phyloP scores from a whole-genome alignment of 2,888 invertebrate species.

The Cryptosula pallasiana region DNA sequence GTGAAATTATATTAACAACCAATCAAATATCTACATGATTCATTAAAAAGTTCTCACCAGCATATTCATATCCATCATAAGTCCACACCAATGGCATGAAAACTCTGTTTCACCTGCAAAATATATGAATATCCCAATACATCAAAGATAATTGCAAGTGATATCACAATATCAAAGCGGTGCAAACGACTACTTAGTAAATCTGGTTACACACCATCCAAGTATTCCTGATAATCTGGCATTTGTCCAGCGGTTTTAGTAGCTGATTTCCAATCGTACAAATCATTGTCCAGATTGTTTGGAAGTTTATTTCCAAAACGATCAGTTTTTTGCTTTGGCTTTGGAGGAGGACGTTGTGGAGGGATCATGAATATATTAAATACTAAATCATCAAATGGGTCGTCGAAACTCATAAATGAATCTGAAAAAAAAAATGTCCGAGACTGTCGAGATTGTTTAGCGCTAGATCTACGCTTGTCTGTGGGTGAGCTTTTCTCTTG shows the following conservation, averaged over 20 bases:
- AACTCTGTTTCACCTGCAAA: slow-evolving; percentile 22
- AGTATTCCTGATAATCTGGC: slow-evolving; percentile 20
- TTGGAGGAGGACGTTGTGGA: neutral
- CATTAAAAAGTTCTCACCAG: slow-evolving; percentile 11
- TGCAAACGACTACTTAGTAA: too few relatives aligned
- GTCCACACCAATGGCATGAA: slow-evolving; percentile 20
- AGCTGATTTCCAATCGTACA: slow-evolving; percentile 24
- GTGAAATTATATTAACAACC: too few relatives aligned
- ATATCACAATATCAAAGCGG: too few relatives aligned
- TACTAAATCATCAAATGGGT: slow-evolving; percentile 16
- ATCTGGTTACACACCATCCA: slow-evolving; percentile 8
- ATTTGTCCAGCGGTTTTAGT: neutral
- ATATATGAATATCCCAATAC: too few relatives aligned
- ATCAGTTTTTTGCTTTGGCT: slow-evolving; percentile 1
- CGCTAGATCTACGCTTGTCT: neutral
- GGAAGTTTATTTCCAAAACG: slow-evolving; percentile 23
- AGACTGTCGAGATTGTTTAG: neutral
- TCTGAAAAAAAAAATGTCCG: neutral
- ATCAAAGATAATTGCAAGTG: too few relatives aligned
- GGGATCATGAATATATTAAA: slow-evolving; percentile 22
- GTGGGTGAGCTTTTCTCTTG: neutral
- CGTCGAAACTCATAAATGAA: slow-evolving; percentile 10
- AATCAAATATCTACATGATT: too few relatives aligned
- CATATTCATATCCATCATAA: slow-evolving; percentile 18
- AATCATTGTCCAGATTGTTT: neutral